Percentiles rank a stretch among this genome's conserved stretches.
Conservation (phyloP, 1,140 invertebrate genomes). For the Hypsibius dujardini region DNA sequence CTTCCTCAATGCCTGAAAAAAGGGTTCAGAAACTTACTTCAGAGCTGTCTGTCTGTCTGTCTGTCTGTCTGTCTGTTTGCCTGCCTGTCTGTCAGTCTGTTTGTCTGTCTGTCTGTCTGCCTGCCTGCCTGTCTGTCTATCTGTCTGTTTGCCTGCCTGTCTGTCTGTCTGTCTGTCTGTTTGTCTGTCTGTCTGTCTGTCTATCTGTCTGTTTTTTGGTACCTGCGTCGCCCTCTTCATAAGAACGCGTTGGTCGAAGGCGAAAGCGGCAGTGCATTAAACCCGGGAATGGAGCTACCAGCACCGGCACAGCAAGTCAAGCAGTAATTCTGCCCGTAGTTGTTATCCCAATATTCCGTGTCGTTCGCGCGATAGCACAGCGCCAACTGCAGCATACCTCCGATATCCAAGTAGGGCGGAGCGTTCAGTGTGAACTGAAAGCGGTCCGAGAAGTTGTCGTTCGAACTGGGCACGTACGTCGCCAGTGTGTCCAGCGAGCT, state of each 20-base stretch:
- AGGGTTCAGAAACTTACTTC: too few species aligned
- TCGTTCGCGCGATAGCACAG: conserved; percentile 62
- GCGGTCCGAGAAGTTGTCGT: conserved; percentile 71
- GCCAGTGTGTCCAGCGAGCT: conserved; percentile 56
- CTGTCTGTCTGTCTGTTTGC: too few species aligned
- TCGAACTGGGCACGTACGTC: conserved; percentile 64
- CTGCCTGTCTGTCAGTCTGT: too few species aligned
- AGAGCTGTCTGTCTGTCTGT: too few species aligned
- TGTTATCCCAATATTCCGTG: conserved; percentile 71
- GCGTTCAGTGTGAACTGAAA: conserved; percentile 56
- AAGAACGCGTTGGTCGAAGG: conserved; percentile 1
- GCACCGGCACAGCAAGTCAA: conserved; percentile 29
- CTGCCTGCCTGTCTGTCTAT: too few species aligned
- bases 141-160: too few species aligned
- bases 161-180: too few species aligned
- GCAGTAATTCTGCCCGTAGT: conserved; percentile 57
- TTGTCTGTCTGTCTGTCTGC: too few species aligned
- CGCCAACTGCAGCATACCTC: conserved; percentile 58
- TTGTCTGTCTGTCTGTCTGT: too few species aligned
- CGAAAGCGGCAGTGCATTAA: background rate
- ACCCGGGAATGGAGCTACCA: background rate
- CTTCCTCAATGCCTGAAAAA: too few species aligned
- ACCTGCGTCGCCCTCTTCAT: background rate
- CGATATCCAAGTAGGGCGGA: conserved; percentile 40
- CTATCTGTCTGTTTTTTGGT: too few species aligned